These are phyloP conservation scores for Perca schrenkii DNA, from an alignment of 2,113 vertebrate genomes.

Conservation along the genomic window DNA sequence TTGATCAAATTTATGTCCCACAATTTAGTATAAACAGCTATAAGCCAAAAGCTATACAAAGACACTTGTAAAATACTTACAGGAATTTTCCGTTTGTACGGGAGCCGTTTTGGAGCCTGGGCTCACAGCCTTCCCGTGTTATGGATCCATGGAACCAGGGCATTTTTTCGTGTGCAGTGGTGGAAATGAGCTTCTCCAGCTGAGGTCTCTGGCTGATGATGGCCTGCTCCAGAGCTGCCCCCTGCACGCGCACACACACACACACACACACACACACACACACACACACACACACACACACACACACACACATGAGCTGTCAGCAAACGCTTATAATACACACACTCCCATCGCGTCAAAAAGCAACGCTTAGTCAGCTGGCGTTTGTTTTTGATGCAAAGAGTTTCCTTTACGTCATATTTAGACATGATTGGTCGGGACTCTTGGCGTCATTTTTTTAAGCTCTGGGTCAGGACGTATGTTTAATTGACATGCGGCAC, in stretches of 20 bases:
- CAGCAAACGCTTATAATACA: too few species aligned
- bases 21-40: neutral
- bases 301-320: neutral
- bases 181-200: slow-evolving; percentile 95
- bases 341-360: too few species aligned
- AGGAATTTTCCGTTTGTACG: slow-evolving; percentile 92
- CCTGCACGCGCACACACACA: slow-evolving; percentile 79
- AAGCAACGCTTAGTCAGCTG: too few species aligned
- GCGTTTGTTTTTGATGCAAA: too few species aligned
- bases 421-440: too few species aligned
- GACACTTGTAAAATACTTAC: slow-evolving; percentile 82
- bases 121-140: slow-evolving; percentile 90
- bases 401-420: too few species aligned
- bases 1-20: neutral
- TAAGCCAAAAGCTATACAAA: neutral
- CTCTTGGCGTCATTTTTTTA: too few species aligned
- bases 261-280: too few species aligned
- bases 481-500: too few species aligned
- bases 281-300: slow-evolving; percentile 18
- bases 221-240: slow-evolving; percentile 93
- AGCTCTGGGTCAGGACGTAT: too few species aligned
- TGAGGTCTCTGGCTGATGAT: slow-evolving; percentile 98
- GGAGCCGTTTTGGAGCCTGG: slow-evolving; percentile 85
- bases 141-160: slow-evolving; percentile 96
- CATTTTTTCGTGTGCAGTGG: slow-evolving; percentile 96